Evolutionary conservation across 2,888 invertebrate genomes (phyloP).

Genomic region (Sinhomidia bicolor): DNA sequence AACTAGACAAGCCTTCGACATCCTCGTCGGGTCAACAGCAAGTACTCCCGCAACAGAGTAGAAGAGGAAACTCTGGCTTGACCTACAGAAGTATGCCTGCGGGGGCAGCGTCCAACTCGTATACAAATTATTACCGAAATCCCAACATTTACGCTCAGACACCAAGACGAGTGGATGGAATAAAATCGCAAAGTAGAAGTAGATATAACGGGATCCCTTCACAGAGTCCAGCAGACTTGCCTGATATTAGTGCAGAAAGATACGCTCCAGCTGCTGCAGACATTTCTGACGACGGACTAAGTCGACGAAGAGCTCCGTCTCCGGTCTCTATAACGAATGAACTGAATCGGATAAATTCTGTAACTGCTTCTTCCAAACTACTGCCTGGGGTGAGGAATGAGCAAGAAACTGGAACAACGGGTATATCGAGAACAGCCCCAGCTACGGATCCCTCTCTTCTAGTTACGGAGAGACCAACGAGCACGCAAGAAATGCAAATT

Average conservation of each 20-base stretch:
- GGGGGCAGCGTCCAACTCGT: not conserved
- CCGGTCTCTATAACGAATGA: slow-evolving; percentile 23
- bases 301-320: slow-evolving; percentile 15
- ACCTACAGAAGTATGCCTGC: slow-evolving; percentile 59
- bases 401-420: slow-evolving; percentile 47
- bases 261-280: not conserved
- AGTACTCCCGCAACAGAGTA: not conserved
- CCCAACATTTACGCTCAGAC: slow-evolving; percentile 56
- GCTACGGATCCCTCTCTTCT: slow-evolving; percentile 53
- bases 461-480: slow-evolving; percentile 66
- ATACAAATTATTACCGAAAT: slow-evolving; percentile 67
- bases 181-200: not conserved
- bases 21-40: slow-evolving; percentile 20
- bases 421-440: slow-evolving; percentile 73
- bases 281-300: not conserved
- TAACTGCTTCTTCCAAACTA: slow-evolving; percentile 14
- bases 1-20: not conserved
- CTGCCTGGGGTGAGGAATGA: not conserved
- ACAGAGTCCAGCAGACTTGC: not conserved
- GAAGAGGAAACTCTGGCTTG: slow-evolving; percentile 15
- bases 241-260: not conserved
- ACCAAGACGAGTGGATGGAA: slow-evolving; percentile 32
- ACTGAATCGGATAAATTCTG: slow-evolving; percentile 8
- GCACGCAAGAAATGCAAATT: slow-evolving; percentile 75
- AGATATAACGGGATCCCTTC: slow-evolving; percentile 20